Conservation (phyloP, 1,140 invertebrate species). For the Luehdorfia chinensis region DNA sequence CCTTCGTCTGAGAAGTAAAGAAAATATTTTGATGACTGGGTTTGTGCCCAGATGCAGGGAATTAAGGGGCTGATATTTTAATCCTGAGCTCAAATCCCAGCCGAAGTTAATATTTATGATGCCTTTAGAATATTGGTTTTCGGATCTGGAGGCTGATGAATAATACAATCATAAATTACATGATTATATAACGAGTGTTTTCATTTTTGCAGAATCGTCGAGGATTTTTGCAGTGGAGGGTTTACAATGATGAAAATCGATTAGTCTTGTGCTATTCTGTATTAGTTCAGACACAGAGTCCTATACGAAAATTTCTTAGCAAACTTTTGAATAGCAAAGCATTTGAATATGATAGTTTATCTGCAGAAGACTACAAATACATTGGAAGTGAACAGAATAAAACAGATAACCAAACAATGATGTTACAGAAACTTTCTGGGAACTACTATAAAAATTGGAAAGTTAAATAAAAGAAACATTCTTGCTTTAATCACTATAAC, state of each 20-base stretch:
- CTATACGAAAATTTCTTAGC: constrained; percentile 29
- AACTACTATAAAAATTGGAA: background rate
- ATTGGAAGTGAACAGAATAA: background rate
- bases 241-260: constrained; percentile 43
- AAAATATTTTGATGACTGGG: too few species aligned
- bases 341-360: background rate
- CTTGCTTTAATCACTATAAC: too few species aligned
- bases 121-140: too few species aligned
- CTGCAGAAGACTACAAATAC: background rate
- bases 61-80: too few species aligned
- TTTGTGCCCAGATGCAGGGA: too few species aligned
- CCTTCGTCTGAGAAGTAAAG: too few species aligned
- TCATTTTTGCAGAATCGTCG: constrained; percentile 62
- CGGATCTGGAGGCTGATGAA: too few species aligned
- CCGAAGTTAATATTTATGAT: too few species aligned
- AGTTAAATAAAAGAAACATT: too few species aligned
- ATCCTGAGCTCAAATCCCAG: too few species aligned
- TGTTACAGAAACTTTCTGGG: background rate
- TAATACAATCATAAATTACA: too few species aligned
- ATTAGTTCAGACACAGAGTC: constrained; percentile 54
- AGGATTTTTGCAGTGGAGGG: constrained; percentile 48
- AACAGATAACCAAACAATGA: background rate
- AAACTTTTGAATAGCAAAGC: background rate
- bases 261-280: constrained; percentile 56
- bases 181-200: constrained; percentile 8